phyloP scores from a whole-genome alignment of 2,888 invertebrate genomes.

The Dusona sp. region DNA sequence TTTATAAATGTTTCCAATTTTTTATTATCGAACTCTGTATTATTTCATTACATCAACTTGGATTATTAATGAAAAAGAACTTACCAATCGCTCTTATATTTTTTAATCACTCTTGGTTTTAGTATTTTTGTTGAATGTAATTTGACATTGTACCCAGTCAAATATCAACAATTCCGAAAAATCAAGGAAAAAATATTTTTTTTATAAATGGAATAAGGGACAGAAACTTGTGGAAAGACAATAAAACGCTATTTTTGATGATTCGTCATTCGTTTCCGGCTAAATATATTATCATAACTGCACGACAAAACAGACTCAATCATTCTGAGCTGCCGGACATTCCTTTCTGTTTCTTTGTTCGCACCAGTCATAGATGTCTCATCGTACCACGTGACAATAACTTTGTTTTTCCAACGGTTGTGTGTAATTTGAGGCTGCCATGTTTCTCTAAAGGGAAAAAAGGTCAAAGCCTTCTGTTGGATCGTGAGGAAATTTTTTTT shows the following conservation, averaged over 20 bases:
- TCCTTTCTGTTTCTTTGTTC: slow-evolving; percentile 21
- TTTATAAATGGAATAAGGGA: neutral
- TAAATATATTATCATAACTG: slow-evolving; percentile 65
- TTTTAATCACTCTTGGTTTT: neutral
- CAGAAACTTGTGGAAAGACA: neutral
- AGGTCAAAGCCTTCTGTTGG: slow-evolving; percentile 12
- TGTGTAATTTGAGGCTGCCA: slow-evolving; percentile 48
- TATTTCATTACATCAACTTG: neutral
- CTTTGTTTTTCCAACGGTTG: slow-evolving; percentile 65
- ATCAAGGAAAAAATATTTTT: slow-evolving; percentile 10
- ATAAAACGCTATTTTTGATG: slow-evolving; percentile 22
- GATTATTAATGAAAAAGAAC: too few species aligned
- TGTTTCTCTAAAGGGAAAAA: slow-evolving; percentile 13
- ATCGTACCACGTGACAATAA: slow-evolving; percentile 53
- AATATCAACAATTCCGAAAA: neutral
- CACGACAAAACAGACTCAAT: slow-evolving; percentile 45
- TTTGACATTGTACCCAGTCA: neutral
- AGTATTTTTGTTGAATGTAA: neutral
- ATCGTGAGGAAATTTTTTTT: slow-evolving; percentile 39
- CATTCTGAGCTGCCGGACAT: slow-evolving; percentile 3
- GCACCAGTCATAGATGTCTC: slow-evolving; percentile 28
- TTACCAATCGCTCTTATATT: neutral
- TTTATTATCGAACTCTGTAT: neutral
- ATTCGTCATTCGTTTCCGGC: slow-evolving; percentile 60
- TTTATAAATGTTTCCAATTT: too few species aligned